Evolutionary conservation across 2,888 invertebrate genomes (phyloP).

Genomic region (Rhogogaster chlorosoma): DNA sequence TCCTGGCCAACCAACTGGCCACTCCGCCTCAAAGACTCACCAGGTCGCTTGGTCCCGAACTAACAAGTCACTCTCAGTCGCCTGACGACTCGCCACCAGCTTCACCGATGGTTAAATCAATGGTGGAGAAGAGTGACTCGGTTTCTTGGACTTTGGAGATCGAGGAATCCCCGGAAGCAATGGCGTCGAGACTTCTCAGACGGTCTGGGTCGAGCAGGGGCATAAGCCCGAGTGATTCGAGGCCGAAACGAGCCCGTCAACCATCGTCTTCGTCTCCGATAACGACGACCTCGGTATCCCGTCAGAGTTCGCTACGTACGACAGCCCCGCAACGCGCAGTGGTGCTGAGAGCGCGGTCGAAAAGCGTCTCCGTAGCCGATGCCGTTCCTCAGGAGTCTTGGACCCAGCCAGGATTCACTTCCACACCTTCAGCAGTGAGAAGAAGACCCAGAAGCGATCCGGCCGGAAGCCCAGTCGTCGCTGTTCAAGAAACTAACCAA

Average conservation of each 20-base stretch:
- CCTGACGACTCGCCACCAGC: slow-evolving; percentile 80
- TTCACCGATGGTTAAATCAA: slow-evolving; percentile 89
- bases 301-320: slow-evolving; percentile 70
- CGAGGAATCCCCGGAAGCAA: slow-evolving; percentile 86
- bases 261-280: slow-evolving; percentile 79
- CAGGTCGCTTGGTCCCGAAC: slow-evolving; percentile 71
- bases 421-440: slow-evolving; percentile 67
- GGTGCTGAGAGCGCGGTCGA: slow-evolving; percentile 69
- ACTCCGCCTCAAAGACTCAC: slow-evolving; percentile 68
- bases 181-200: slow-evolving; percentile 85
- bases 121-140: slow-evolving; percentile 92
- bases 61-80: slow-evolving; percentile 55
- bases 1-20: slow-evolving; percentile 71
- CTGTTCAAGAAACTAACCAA: slow-evolving; percentile 76
- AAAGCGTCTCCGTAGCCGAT: slow-evolving; percentile 72
- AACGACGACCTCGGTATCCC: slow-evolving; percentile 61
- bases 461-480: slow-evolving; percentile 75
- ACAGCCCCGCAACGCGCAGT: slow-evolving; percentile 59
- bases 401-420: slow-evolving; percentile 68
- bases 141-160: slow-evolving; percentile 93
- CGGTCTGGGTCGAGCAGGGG: slow-evolving; percentile 79
- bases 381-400: slow-evolving; percentile 60
- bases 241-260: slow-evolving; percentile 73
- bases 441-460: slow-evolving; percentile 70
- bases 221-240: slow-evolving; percentile 65